These are phyloP conservation scores for Brachionus calyciflorus DNA, from an alignment of 1,140 invertebrate genomes.

Conservation along the genomic window DNA sequence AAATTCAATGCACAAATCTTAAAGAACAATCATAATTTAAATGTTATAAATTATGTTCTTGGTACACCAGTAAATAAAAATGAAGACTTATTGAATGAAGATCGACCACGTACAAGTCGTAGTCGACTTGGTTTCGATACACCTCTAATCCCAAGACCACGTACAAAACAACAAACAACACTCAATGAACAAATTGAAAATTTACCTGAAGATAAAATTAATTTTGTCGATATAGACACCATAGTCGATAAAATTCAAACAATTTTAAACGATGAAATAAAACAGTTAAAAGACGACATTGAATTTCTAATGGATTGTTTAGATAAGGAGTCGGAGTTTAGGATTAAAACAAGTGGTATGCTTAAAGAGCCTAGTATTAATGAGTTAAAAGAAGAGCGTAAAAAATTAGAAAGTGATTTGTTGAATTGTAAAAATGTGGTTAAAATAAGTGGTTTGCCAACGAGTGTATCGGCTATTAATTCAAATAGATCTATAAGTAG, in stretches of 20 bases:
- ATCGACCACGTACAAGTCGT: background rate
- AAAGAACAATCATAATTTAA: conserved; percentile 26
- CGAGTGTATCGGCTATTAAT: background rate
- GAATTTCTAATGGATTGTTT: conserved; percentile 30
- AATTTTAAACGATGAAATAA: background rate
- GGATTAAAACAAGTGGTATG: background rate
- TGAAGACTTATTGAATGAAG: background rate
- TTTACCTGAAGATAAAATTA: conserved; percentile 4
- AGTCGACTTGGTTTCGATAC: background rate
- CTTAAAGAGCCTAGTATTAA: conserved; percentile 12
- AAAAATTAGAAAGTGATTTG: conserved; percentile 38
- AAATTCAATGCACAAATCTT: background rate
- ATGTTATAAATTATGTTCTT: conserved; percentile 41
- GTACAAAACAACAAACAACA: background rate
- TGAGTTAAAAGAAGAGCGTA: conserved; percentile 31
- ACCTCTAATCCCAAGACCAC: background rate
- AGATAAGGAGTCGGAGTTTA: conserved; percentile 11
- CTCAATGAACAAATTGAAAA: background rate
- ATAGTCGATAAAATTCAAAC: background rate
- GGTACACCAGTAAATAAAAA: background rate
- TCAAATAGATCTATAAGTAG: background rate
- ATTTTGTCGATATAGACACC: conserved; percentile 5
- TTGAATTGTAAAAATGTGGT: conserved; percentile 17
- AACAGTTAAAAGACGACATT: background rate
- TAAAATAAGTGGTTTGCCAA: conserved; percentile 13